Base-by-base conservation (phyloP, 1,140 invertebrate genomes). In the Lordiphosa clarofinis region DNA sequence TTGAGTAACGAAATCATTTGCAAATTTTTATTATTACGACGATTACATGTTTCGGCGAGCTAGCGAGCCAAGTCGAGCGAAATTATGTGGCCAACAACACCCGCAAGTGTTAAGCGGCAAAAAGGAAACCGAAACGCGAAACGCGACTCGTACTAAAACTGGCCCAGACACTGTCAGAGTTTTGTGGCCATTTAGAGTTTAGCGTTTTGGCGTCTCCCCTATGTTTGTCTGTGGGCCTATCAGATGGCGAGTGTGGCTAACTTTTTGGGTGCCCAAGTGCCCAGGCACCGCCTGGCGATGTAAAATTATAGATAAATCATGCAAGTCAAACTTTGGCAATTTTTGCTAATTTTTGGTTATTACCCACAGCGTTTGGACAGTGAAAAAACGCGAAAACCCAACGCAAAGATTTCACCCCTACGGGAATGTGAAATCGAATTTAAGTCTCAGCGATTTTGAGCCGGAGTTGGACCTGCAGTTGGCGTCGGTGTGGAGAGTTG, bases 271-370 rank as follows among this genome's bases (percentile, higher is more conserved):
- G 43, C 43, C 31, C 59, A 37, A 49, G 12, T 36, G 12, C 9
- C 47, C 44, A 54, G 72, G 63, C 63, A 66, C 60, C 74, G 74
- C 67, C 65, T 74, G 49, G 68, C 72, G 78, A 84, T 84, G 64
- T 52, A 84, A 84, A 84, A 84, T 84, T 84, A 84, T 84, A 84
- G 78, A 84, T 84, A 84, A 84, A 84, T 84, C 78, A 84, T 84
- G 78, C 78, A 84, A 84, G 78, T 84, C 78, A 84, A 84, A 84
- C 78, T 84, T 78, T 73, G 68, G 78, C 78, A 84, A 84, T 84
- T 84, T 84, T 70, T 84, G 78, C 79, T 84, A 84, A 84, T 84
- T 84, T 84, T 84, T 84, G 73, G 79, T 84, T 84, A 84, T 84
- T 84, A 84, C 78, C 78, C 65, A 84, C 73, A 84, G 78, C 62